These are phyloP conservation scores for Diachasma alloeum DNA, from an alignment of 1,140 invertebrate species.

Conservation along the genomic window DNA sequence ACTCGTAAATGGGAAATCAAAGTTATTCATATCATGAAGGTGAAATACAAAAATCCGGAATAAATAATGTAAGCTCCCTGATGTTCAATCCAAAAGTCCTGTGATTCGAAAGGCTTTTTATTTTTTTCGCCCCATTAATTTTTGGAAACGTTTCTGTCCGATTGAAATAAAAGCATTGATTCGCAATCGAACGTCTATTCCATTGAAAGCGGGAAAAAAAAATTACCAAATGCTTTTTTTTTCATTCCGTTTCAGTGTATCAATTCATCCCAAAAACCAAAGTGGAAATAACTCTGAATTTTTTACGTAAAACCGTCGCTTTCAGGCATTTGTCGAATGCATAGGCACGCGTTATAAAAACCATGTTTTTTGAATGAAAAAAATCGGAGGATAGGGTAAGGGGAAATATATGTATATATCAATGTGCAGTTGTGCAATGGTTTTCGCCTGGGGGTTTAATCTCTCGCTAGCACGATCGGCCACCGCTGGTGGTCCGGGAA, in stretches of 20 bases:
- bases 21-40: too few species aligned
- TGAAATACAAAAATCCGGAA: too few species aligned
- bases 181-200: neutral
- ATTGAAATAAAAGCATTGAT: neutral
- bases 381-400: neutral
- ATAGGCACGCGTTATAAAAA: neutral
- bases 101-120: too few species aligned
- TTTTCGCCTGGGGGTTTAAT: slow-evolving; percentile 5
- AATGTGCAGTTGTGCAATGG: neutral
- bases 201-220: neutral
- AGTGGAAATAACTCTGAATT: neutral
- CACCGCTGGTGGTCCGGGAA: neutral
- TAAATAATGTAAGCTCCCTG: too few species aligned
- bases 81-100: too few species aligned
- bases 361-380: neutral
- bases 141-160: neutral
- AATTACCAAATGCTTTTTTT: neutral
- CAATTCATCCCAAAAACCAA: neutral
- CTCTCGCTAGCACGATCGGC: slow-evolving; percentile 8
- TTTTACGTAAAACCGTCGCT: neutral
- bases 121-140: too few species aligned
- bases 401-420: neutral
- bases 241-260: neutral
- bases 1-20: too few species aligned
- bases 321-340: neutral